Conservation (phyloP, 2,797 vertebrate genomes). For the Chelidonichthys spinosus region DNA sequence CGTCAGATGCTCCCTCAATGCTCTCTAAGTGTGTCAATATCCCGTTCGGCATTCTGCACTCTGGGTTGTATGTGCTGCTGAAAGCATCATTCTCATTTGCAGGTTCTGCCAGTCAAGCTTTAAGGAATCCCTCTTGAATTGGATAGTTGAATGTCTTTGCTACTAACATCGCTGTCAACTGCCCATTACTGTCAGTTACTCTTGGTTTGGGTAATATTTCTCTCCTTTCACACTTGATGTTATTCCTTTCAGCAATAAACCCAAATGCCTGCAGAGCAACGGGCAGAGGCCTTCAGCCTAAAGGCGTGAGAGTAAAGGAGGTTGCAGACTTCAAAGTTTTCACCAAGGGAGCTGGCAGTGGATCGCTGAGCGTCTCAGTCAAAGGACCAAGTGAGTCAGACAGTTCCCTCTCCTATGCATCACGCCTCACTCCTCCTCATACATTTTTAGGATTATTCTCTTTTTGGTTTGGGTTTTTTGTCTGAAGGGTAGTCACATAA, state of each 20-base stretch:
- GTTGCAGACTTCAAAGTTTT: slow-evolving; percentile 95
- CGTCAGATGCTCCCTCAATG: slow-evolving; percentile 52
- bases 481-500: slow-evolving; percentile 35
- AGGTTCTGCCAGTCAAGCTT: slow-evolving; percentile 54
- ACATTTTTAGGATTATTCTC: slow-evolving; percentile 43
- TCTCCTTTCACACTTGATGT: slow-evolving; percentile 53
- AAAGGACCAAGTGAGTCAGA: slow-evolving; percentile 93
- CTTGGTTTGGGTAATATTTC: slow-evolving; percentile 35
- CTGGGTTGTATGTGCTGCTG: slow-evolving; percentile 41
- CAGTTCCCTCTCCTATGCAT: slow-evolving; percentile 44
- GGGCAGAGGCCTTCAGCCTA: slow-evolving; percentile 95
- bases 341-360: slow-evolving; percentile 95
- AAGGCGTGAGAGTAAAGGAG: slow-evolving; percentile 94
- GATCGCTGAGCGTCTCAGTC: slow-evolving; percentile 90
- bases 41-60: slow-evolving; percentile 31
- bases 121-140: slow-evolving; percentile 41
- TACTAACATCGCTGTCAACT: slow-evolving; percentile 68
- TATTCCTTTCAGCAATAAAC: slow-evolving; percentile 86
- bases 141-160: slow-evolving; percentile 47
- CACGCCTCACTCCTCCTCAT: slow-evolving; percentile 37
- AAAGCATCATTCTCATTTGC: slow-evolving; percentile 59
- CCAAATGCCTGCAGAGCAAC: slow-evolving; percentile 91
- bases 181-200: slow-evolving; percentile 47
- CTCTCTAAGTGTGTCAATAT: slow-evolving; percentile 42
- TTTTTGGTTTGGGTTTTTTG: slow-evolving; percentile 21